Base-by-base conservation (phyloP, 2,888 invertebrate species). In the Phania funesta region DNA sequence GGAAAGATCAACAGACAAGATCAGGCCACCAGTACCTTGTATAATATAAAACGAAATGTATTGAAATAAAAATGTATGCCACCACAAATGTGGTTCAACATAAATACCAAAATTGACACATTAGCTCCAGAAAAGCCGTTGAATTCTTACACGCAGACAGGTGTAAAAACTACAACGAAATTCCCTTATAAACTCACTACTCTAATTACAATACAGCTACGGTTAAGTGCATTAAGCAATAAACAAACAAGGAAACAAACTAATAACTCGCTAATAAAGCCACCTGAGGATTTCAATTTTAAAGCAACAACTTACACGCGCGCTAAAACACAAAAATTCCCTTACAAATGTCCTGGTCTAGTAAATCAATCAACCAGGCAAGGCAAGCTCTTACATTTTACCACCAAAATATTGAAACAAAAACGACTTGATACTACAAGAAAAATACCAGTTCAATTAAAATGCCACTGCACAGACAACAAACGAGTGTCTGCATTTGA, bases 1-100 rank as follows among this genome's bases (percentile, higher is more conserved):
- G 87, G 86, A 87, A 88, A 88, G 89, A 88, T 89, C 87, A 87
- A 85, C 86, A 86, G 85, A 87, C 87, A 87, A 87, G 88, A 88
- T 88, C 87, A 41, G n/a, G 29, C 64, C 77, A 67, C 62, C 56
- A 77, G 35, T 62, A 65, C 20, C 48, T 35, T n/a, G 11, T 70
- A 38, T 32, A 68, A n/a, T 44, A 62, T 52, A 56, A 35, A 44
- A 62, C 60, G 16, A 68, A 70, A 75, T 75, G 60, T 46, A 64
- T 9, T 48, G 16, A 75, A 67, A 48, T 38, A 52, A 52, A 60
- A 76, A 32, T 76, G 41, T 60, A 67, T 68, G 67, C 52, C 74
- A 75, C 1, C 48, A 67, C 38, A 44, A 70, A 65, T 70, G 65
- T 48, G 56, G 52, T 82, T 52, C 68, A 70, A 74, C 82, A 82